Conservation (phyloP, 2,113 vertebrate species). For the Lepus europaeus region DNA sequence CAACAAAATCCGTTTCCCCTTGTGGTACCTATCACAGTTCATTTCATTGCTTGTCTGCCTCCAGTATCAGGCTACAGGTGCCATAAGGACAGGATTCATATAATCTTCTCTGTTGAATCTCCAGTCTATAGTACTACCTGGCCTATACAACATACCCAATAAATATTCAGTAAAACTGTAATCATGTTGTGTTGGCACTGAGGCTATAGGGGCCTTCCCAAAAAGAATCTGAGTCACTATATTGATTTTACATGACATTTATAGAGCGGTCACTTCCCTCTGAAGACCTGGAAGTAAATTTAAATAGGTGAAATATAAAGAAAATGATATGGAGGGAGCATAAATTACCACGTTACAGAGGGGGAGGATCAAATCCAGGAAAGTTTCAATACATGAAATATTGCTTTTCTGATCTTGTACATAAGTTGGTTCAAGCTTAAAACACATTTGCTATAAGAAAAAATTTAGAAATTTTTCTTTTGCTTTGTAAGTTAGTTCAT, state of each 20-base stretch:
- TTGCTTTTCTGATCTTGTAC: not conserved
- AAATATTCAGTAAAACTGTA: not conserved
- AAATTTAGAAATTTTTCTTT: not conserved
- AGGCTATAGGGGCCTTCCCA: not conserved
- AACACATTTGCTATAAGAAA: constrained; percentile 34
- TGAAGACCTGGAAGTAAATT: not conserved
- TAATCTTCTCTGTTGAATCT: not conserved
- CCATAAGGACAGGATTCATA: not conserved
- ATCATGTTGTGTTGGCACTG: not conserved
- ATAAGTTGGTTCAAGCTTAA: constrained; percentile 8
- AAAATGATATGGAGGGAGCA: not conserved
- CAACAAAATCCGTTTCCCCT: not conserved
- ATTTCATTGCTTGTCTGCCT: not conserved
- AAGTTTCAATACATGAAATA: not conserved
- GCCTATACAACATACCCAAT: not conserved
- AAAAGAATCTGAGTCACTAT: not conserved
- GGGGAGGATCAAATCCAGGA: too few species aligned
- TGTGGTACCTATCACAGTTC: not conserved
- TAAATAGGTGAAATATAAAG: not conserved
- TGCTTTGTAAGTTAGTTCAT: not conserved
- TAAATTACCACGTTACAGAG: not conserved
- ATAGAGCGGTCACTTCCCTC: not conserved
- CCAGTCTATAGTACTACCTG: not conserved
- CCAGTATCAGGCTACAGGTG: not conserved
- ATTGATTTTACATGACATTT: not conserved